These are phyloP conservation scores for Noctilio leporinus DNA, from an alignment of 2,113 vertebrate genomes.

Conservation along the genomic window DNA sequence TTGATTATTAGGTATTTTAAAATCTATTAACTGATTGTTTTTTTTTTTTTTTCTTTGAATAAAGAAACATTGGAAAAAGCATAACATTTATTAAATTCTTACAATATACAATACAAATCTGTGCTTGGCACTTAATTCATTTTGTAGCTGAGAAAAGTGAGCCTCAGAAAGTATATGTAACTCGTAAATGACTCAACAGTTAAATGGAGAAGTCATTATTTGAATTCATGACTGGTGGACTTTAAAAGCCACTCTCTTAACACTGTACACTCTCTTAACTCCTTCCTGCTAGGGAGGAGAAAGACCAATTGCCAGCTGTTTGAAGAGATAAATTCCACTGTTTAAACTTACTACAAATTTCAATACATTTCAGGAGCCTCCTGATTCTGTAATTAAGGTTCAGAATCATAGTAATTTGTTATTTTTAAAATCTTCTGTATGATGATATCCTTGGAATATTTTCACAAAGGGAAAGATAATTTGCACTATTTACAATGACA, in stretches of 20 bases:
- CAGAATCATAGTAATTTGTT: neutral
- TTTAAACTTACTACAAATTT: neutral
- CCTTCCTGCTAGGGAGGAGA: neutral
- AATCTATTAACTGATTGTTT: no score
- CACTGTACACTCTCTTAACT: neutral
- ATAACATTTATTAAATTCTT: neutral
- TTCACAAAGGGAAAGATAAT: neutral
- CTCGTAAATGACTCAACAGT: neutral
- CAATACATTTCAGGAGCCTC: neutral
- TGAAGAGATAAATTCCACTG: neutral
- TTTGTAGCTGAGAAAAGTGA: neutral
- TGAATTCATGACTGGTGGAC: neutral
- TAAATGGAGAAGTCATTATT: neutral
- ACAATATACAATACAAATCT: neutral
- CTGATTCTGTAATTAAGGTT: neutral
- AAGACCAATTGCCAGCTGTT: neutral
- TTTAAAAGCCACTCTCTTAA: neutral
- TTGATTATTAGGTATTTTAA: neutral
- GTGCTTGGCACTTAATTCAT: neutral
- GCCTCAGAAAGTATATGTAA: neutral
- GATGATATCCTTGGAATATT: neutral
- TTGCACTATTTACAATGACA: neutral
- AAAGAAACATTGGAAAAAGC: neutral
- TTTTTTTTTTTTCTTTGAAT: neutral
- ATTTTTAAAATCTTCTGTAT: neutral